phyloP scores from a whole-genome alignment of 1,140 invertebrate genomes.

The Asbolus verrucosus region DNA sequence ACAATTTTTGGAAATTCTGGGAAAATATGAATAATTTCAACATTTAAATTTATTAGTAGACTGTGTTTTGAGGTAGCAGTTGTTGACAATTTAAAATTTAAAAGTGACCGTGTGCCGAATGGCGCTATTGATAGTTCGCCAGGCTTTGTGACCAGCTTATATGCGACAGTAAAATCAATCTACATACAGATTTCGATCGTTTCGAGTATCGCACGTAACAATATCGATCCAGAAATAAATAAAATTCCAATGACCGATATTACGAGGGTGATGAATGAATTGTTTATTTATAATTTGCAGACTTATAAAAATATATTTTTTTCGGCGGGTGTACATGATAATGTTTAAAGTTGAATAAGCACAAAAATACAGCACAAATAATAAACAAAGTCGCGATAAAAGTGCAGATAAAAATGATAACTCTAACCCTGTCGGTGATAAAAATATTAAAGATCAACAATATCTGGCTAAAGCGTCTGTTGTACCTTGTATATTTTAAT shows the following conservation, averaged over 20 bases:
- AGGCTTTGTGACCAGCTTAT: no score
- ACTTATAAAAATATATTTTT: conserved; percentile 26
- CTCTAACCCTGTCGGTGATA: conserved; percentile 24
- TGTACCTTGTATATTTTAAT: no score
- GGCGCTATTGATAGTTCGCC: no score
- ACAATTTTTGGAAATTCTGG: no score
- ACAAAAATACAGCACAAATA: conserved; percentile 39
- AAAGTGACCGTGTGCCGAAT: no score
- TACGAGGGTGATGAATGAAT: conserved; percentile 33
- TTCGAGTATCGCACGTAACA: background rate
- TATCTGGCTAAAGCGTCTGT: background rate
- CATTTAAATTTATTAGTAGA: no score
- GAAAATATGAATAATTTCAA: no score
- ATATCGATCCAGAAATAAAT: conserved; percentile 12
- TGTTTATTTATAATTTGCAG: conserved; percentile 31
- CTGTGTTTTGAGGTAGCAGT: no score
- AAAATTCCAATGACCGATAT: conserved; percentile 18
- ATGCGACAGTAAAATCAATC: no score
- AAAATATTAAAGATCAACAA: conserved; percentile 21
- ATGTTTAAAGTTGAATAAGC: conserved; percentile 1
- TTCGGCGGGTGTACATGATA: conserved; percentile 19
- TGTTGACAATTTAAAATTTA: no score
- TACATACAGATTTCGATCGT: no score
- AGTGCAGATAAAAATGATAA: conserved; percentile 42
- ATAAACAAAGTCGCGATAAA: conserved; percentile 42